phyloP scores from a whole-genome alignment of 92 coral and sea anemone species.

The Virgularia gustaviana region DNA sequence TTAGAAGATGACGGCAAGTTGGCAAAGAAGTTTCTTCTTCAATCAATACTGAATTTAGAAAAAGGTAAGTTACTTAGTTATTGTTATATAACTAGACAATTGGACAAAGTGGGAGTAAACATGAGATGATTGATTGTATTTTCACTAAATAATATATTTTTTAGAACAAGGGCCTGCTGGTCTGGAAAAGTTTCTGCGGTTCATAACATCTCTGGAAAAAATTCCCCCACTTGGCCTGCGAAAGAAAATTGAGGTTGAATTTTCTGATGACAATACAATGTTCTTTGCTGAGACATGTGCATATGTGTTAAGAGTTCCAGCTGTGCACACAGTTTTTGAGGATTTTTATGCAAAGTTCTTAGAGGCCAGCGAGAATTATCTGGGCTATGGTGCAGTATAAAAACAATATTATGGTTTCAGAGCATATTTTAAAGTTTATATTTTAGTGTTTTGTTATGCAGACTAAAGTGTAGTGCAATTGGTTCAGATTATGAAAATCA shows the following conservation, averaged over 20 bases:
- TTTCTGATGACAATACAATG: slow-evolving; percentile 22
- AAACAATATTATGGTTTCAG: background rate
- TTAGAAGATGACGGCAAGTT: slow-evolving; percentile 16
- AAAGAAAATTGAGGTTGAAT: slow-evolving; percentile 35
- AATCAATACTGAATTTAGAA: slow-evolving; percentile 19
- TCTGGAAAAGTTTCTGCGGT: slow-evolving; percentile 29
- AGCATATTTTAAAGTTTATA: background rate
- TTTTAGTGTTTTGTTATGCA: too few relatives aligned
- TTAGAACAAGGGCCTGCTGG: slow-evolving; percentile 40
- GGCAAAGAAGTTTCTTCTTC: slow-evolving; percentile 27
- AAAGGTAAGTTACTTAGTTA: slow-evolving; percentile 20
- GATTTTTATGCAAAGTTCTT: slow-evolving; percentile 33
- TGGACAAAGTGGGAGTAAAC: background rate
- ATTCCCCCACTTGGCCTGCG: slow-evolving; percentile 44
- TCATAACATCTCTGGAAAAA: slow-evolving; percentile 23
- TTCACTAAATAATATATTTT: slow-evolving; percentile 18
- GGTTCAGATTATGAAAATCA: too few relatives aligned
- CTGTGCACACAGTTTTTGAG: slow-evolving; percentile 28
- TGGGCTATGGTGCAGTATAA: slow-evolving; percentile 12
- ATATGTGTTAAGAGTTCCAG: slow-evolving; percentile 33
- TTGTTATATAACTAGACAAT: background rate
- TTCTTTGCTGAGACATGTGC: slow-evolving; percentile 44
- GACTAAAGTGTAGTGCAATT: too few relatives aligned
- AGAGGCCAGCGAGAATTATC: slow-evolving; percentile 36
- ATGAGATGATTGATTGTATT: background rate